These are phyloP conservation scores for Plodia interpunctella DNA, from an alignment of 1,140 invertebrate species.

Conservation along the genomic window DNA sequence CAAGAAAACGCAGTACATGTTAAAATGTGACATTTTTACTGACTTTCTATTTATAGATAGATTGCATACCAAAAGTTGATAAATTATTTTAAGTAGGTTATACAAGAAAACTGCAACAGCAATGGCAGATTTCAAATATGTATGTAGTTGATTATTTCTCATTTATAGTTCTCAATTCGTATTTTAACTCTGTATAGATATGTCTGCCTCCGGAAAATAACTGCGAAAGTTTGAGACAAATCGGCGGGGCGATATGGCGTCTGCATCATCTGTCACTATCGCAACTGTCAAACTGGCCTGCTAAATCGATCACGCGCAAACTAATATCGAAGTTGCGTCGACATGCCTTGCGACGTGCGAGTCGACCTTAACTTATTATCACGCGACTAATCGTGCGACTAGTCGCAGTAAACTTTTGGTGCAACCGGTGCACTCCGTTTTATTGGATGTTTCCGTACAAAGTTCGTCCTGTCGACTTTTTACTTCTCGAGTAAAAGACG, in stretches of 20 bases:
- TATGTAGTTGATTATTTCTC: neutral
- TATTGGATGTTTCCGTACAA: slow-evolving; percentile 61
- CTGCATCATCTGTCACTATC: slow-evolving; percentile 67
- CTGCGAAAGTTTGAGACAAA: slow-evolving; percentile 57
- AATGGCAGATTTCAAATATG: too few species aligned
- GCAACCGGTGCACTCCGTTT: slow-evolving; percentile 41
- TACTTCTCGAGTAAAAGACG: slow-evolving; percentile 26
- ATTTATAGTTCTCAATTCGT: neutral
- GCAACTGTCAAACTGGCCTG: slow-evolving; percentile 64
- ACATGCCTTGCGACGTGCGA: slow-evolving; percentile 37
- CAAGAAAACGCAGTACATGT: too few species aligned
- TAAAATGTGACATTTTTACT: too few species aligned
- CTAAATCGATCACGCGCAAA: slow-evolving; percentile 67
- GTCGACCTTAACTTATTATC: neutral
- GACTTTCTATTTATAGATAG: too few species aligned
- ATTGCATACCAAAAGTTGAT: too few species aligned
- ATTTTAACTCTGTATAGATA: neutral
- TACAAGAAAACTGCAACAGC: too few species aligned
- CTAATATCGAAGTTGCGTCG: slow-evolving; percentile 67
- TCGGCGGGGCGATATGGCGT: slow-evolving; percentile 57
- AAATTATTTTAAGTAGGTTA: too few species aligned
- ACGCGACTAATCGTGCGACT: slow-evolving; percentile 43
- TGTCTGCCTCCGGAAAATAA: slow-evolving; percentile 22
- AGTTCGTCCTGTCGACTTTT: slow-evolving; percentile 42
- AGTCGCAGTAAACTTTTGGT: slow-evolving; percentile 31